Percentiles rank a stretch among this genome's conserved stretches.
phyloP scores from a whole-genome alignment of 2,113 vertebrate genomes.

The Diadophis punctatus region DNA sequence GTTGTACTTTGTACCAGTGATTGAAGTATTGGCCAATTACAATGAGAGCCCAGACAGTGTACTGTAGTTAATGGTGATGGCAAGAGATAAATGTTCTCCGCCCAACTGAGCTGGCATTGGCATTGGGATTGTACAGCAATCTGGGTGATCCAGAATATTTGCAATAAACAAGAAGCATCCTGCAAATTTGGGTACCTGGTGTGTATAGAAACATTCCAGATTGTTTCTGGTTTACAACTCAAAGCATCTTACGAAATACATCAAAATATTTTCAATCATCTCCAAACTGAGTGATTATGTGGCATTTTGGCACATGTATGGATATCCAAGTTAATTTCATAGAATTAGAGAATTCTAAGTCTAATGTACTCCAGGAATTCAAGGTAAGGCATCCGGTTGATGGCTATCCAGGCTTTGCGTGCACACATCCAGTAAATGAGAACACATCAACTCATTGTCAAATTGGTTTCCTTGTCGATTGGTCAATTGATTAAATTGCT shows the following conservation, averaged over 20 bases:
- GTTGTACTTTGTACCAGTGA: neutral
- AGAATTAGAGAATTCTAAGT: neutral
- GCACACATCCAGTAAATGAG: neutral
- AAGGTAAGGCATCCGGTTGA: neutral
- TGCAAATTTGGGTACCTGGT: neutral
- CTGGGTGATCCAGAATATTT: neutral
- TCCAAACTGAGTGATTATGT: neutral
- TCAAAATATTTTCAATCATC: neutral
- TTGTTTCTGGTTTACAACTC: neutral
- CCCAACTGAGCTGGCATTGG: neutral
- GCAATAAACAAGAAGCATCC: neutral
- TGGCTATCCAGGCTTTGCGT: neutral
- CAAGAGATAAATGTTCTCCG: neutral
- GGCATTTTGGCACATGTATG: neutral
- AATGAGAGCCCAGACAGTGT: neutral
- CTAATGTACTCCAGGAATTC: neutral
- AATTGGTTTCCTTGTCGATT: neutral
- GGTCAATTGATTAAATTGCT: neutral
- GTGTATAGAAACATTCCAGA: neutral
- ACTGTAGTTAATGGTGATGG: neutral
- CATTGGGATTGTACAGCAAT: neutral
- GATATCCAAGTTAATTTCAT: neutral
- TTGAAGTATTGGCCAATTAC: neutral
- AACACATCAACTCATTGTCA: neutral
- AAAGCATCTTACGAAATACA: neutral